Base-by-base conservation (phyloP, 2,113 vertebrate genomes). In the Atlantisia rogersi region DNA sequence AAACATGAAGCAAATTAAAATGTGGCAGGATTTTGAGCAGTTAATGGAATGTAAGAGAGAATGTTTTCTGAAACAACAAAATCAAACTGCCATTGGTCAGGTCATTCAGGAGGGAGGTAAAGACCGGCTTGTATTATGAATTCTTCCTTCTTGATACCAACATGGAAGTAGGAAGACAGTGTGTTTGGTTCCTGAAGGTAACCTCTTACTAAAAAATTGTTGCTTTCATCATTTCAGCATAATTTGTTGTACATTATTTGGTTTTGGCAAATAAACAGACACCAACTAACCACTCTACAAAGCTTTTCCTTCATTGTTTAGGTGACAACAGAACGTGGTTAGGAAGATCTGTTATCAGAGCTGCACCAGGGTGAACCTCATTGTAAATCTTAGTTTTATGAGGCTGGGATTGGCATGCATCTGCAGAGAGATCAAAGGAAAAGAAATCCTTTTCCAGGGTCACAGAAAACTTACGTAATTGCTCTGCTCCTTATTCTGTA, bases 1-100 rank as follows among this genome's bases (percentile, higher is more conserved):
- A 26, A 99, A 99, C 95, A 99, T 99, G 99, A 99, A 99, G 97
- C 99, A 99, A 98, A 98, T 98, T 74, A 99, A 98, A 97, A 98
- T 99, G 99, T 99, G 99, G 99, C 97, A 97, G n/a, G 99, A 99
- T 97, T 98, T 99, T 58, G 98, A 99, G 95, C 97, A 98, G 76
- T 96, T 99, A 94, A 98, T 99, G 98, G 98, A 99, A 95, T 99
- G 99, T 96, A 99, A 99, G 97, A 99, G 95, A 79, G 98, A 98
- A 91, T 99, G 99, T 96, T 99, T 99, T 95, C 97, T 98, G 76
- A 98, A 98, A 94, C 98, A 98, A 22, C 99, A 99, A 96, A 99
- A 97, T 93, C 99, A 98, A 94, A 93, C 96, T 3, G 97, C 98
- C 62, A 97, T 99, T 22, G 99, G 99, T 53, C 99, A 99, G 93